Percentiles rank a stretch among this genome's conserved stretches.
Conservation (phyloP, 1,140 invertebrate species). For the Tetramorium simillimum region DNA sequence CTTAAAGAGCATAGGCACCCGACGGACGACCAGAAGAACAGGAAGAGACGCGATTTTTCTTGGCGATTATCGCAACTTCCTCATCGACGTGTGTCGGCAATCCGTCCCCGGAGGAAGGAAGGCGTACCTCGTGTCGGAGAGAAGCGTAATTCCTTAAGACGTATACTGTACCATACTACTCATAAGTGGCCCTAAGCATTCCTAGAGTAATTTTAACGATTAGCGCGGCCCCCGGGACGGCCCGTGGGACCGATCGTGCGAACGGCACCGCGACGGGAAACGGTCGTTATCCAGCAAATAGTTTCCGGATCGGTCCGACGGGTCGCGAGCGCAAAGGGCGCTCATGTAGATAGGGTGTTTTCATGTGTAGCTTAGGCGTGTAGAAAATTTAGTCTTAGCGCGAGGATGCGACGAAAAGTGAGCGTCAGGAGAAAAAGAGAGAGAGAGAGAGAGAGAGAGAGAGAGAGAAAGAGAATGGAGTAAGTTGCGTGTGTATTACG, state of each 20-base stretch:
- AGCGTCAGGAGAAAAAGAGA: slow-evolving; percentile 38
- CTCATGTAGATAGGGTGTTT: slow-evolving; percentile 85
- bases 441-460: slow-evolving; percentile 46
- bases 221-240: slow-evolving; percentile 62
- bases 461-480: slow-evolving; percentile 3
- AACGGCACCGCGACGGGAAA: slow-evolving; percentile 47
- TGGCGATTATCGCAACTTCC: not conserved
- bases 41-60: not conserved
- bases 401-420: slow-evolving; percentile 72
- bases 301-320: slow-evolving; percentile 55
- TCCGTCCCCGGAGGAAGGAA: slow-evolving; percentile 48
- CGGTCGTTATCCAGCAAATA: slow-evolving; percentile 35
- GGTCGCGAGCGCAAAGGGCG: slow-evolving; percentile 65
- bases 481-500: not conserved
- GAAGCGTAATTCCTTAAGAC: slow-evolving; percentile 81
- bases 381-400: slow-evolving; percentile 83
- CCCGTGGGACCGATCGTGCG: slow-evolving; percentile 62
- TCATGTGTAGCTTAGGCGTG: slow-evolving; percentile 84
- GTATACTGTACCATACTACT: slow-evolving; percentile 83
- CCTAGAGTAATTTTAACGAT: slow-evolving; percentile 77
- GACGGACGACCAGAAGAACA: not conserved
- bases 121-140: slow-evolving; percentile 77
- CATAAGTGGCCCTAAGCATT: slow-evolving; percentile 79
- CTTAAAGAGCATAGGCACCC: not conserved
- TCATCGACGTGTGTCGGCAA: slow-evolving; percentile 45